Percentiles rank a stretch among this genome's conserved stretches.
Evolutionary conservation across 2,113 vertebrate genomes (phyloP).

Genomic region (Carlito syrichta): DNA sequence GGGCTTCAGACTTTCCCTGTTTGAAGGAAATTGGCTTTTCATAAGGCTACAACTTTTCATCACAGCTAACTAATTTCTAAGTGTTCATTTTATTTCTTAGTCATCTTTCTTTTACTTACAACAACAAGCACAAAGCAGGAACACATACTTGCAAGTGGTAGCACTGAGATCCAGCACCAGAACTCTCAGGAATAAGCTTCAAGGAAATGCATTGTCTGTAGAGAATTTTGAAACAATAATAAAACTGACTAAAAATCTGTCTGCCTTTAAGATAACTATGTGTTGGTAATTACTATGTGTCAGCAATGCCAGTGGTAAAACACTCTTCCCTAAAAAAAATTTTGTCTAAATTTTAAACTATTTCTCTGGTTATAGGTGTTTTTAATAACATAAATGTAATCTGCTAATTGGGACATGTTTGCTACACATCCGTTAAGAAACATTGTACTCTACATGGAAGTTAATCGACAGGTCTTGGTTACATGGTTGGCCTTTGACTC

Average conservation of each 20-base stretch:
- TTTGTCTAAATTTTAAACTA: neutral
- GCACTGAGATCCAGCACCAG: rapidly evolving
- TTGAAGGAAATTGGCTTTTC: neutral
- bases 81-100: neutral
- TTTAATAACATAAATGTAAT: neutral
- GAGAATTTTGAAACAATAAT: neutral
- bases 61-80: neutral
- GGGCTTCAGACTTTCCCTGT: neutral
- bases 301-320: neutral
- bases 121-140: neutral
- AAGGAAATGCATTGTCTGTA: neutral
- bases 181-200: neutral
- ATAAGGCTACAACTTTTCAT: neutral
- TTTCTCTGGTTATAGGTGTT: neutral
- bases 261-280: neutral
- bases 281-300: neutral
- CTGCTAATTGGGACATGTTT: neutral
- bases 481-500: neutral
- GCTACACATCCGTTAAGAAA: neutral
- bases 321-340: neutral
- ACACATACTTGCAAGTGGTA: neutral
- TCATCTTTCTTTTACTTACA: neutral
- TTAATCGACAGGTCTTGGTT: neutral
- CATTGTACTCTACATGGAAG: neutral
- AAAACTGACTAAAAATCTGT: neutral